A percentile compares a stretch with the other conserved stretches of the same genome.
phyloP scores from a whole-genome alignment of 1,140 invertebrate species.

The Cotesia glomerata region DNA sequence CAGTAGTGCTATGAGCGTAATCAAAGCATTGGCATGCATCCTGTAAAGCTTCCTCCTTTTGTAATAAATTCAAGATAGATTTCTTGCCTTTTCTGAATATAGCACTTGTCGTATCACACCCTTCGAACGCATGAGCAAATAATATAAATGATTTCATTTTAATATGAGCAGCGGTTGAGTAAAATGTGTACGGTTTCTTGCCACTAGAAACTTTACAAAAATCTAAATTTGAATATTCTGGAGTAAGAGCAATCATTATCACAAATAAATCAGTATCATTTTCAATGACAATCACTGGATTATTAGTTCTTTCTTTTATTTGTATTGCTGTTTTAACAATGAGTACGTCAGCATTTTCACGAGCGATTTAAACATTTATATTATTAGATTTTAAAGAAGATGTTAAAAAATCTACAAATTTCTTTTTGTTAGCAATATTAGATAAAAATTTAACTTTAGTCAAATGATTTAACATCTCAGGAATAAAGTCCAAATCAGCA shows the following conservation, averaged over 20 bases:
- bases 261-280: constrained; percentile 34
- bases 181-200: constrained; percentile 5
- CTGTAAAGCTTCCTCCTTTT: not conserved
- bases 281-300: constrained; percentile 17
- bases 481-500: constrained; percentile 14
- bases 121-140: constrained; percentile 31
- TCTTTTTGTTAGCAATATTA: constrained; percentile 18
- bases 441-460: constrained; percentile 18
- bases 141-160: constrained; percentile 27
- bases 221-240: not conserved
- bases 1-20: not conserved
- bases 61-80: constrained; percentile 12
- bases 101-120: constrained; percentile 28
- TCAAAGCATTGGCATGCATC: not conserved
- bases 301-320: not conserved
- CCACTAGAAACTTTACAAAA: constrained; percentile 14
- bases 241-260: constrained; percentile 8
- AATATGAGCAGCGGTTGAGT: not conserved
- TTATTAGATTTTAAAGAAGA: not conserved
- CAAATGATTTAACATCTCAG: not conserved
- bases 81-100: constrained; percentile 29
- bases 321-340: constrained; percentile 15
- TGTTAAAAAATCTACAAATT: constrained; percentile 19
- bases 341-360: constrained; percentile 11
- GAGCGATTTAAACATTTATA: not conserved